A percentile compares a stretch with the other conserved stretches of the same genome.
phyloP scores from a whole-genome alignment of 2,113 vertebrate species.

The Dascyllus trimaculatus region DNA sequence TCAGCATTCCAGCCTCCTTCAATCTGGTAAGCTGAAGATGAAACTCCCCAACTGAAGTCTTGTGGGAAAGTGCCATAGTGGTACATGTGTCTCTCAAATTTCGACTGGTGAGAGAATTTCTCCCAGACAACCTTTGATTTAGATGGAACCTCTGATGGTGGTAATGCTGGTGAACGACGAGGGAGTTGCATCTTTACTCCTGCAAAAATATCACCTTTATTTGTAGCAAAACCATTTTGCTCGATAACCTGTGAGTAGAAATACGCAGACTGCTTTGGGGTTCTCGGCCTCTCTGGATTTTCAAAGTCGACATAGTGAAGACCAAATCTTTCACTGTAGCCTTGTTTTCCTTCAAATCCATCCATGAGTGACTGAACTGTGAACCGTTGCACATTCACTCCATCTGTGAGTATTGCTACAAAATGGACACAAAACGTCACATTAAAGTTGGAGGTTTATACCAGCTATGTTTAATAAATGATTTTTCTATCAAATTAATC shows the following conservation, averaged over 20 bases:
- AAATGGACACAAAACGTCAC: conserved; percentile 35
- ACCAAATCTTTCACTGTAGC: conserved; percentile 91
- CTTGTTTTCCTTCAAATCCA: conserved; percentile 90
- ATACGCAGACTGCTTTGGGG: conserved; percentile 92
- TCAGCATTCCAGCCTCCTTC: conserved; percentile 96
- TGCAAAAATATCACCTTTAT: conserved; percentile 1
- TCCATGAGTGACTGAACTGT: conserved; percentile 91
- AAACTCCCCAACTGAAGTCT: conserved; percentile 90
- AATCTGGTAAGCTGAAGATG: conserved; percentile 93
- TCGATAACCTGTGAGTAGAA: conserved; percentile 88
- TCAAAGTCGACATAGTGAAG: conserved; percentile 89
- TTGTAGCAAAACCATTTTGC: conserved; percentile 87
- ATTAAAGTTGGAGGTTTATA: too few relatives aligned
- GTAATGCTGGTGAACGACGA: conserved; percentile 39
- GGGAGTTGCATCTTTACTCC: not conserved
- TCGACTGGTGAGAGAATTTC: conserved; percentile 89
- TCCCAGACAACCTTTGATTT: conserved; percentile 90
- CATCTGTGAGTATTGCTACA: conserved; percentile 86
- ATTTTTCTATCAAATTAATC: not conserved
- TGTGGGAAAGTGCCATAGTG: conserved; percentile 89
- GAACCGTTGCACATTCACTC: conserved; percentile 85
- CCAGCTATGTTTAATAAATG: too few relatives aligned
- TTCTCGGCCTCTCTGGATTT: conserved; percentile 87
- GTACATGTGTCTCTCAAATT: conserved; percentile 89
- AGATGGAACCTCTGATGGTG: conserved; percentile 91